Percentiles rank a stretch among this genome's conserved stretches.
Evolutionary conservation across 1,140 invertebrate species (phyloP).

Genomic region (Cryptotermes secundus): DNA sequence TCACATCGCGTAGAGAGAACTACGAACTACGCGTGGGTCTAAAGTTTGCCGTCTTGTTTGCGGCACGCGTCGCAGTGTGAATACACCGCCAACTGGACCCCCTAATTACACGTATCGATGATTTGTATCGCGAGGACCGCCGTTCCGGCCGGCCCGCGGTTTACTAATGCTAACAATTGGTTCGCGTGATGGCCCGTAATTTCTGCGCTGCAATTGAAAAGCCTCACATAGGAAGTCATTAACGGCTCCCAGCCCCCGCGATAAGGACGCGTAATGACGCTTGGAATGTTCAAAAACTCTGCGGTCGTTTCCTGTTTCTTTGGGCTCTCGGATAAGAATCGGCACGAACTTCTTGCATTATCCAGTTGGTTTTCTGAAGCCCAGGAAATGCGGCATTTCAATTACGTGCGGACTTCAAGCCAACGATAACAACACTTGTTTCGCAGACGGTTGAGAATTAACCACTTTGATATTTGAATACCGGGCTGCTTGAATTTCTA

Average conservation of each 20-base stretch:
- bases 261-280: slow-evolving; percentile 31
- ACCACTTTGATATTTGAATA: background rate
- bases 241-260: slow-evolving; percentile 28
- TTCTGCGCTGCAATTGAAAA: slow-evolving; percentile 32
- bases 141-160: slow-evolving; percentile 1
- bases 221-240: slow-evolving; percentile 33
- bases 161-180: slow-evolving; percentile 31
- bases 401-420: background rate
- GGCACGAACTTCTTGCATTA: slow-evolving; percentile 14
- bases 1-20: too few relatives aligned
- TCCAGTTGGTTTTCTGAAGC: background rate
- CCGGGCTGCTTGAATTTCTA: background rate
- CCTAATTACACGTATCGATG: background rate
- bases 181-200: slow-evolving; percentile 33
- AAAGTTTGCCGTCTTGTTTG: too few relatives aligned
- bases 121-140: slow-evolving; percentile 6
- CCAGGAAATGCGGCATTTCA: background rate
- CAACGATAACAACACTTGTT: background rate
- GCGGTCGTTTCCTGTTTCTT: background rate
- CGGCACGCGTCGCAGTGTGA: background rate
- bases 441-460: background rate
- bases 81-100: background rate
- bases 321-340: background rate
- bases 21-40: too few relatives aligned
- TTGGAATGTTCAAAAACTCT: slow-evolving; percentile 9